These are phyloP conservation scores for Chirona hameri DNA, from an alignment of 2,888 invertebrate species.

Conservation along the genomic window DNA sequence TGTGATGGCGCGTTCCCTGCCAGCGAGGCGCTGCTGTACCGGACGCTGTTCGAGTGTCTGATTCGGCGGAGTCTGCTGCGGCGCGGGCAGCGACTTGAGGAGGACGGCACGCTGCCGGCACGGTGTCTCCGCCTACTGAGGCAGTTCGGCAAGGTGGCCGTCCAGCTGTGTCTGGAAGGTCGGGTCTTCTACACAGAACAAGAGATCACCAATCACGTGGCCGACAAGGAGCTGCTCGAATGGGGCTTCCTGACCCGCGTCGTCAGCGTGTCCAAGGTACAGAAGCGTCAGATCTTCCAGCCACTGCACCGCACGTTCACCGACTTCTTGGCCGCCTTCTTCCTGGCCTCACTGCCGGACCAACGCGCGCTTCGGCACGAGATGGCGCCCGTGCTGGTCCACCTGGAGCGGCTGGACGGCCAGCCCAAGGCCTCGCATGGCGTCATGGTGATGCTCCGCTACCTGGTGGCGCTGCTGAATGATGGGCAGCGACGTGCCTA, in stretches of 20 bases:
- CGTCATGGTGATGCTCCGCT: slow-evolving; percentile 48
- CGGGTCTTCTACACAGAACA: slow-evolving; percentile 52
- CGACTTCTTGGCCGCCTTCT: slow-evolving; percentile 56
- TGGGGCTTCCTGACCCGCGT: slow-evolving; percentile 52
- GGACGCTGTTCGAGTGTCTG: slow-evolving; percentile 51
- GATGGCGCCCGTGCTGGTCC: slow-evolving; percentile 8
- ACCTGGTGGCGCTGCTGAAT: slow-evolving; percentile 54
- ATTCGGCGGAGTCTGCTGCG: slow-evolving; percentile 48
- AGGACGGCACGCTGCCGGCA: slow-evolving; percentile 42
- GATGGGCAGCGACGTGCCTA: slow-evolving; percentile 46
- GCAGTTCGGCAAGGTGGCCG: slow-evolving; percentile 54
- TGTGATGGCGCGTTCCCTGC: slow-evolving; percentile 48
- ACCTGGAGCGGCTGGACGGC: slow-evolving; percentile 39
- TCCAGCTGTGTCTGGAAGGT: slow-evolving; percentile 52
- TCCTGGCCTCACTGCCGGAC: slow-evolving; percentile 54
- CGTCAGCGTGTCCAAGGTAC: slow-evolving; percentile 40
- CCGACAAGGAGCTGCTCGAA: slow-evolving; percentile 46
- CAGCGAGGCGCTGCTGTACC: slow-evolving; percentile 48
- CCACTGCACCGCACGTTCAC: slow-evolving; percentile 54
- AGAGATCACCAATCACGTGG: slow-evolving; percentile 51
- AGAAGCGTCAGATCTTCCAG: slow-evolving; percentile 43
- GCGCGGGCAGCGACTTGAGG: slow-evolving; percentile 42
- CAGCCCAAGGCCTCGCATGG: slow-evolving; percentile 40
- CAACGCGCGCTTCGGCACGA: slow-evolving; percentile 52
- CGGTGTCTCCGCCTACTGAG: slow-evolving; percentile 46